phyloP scores from a whole-genome alignment of 2,113 vertebrate genomes.

The mouse (Mus musculus) region GRCm39 chr4:73682001-73682500 shows the following conservation, averaged over 20 bases:
- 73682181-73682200: not conserved
- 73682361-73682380: not conserved
- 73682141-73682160: not conserved
- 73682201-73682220: not conserved
- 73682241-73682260: not conserved
- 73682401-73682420: not conserved
- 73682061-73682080: not conserved
- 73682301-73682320: not conserved
- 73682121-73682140: not conserved
- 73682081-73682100: not conserved
- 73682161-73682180: not conserved
- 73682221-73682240: not conserved
- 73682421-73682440: not conserved
- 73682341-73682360: not conserved
- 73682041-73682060: not conserved
- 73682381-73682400: not conserved
- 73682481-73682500: not conserved
- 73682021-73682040: not conserved
- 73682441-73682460: not conserved
- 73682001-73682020: not conserved
- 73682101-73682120: not conserved
- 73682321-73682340: not conserved
- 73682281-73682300: not conserved
- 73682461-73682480: not conserved
- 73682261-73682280: not conserved